Conservation (phyloP, 2,113 vertebrate genomes). For the Rattus rattus region DNA sequence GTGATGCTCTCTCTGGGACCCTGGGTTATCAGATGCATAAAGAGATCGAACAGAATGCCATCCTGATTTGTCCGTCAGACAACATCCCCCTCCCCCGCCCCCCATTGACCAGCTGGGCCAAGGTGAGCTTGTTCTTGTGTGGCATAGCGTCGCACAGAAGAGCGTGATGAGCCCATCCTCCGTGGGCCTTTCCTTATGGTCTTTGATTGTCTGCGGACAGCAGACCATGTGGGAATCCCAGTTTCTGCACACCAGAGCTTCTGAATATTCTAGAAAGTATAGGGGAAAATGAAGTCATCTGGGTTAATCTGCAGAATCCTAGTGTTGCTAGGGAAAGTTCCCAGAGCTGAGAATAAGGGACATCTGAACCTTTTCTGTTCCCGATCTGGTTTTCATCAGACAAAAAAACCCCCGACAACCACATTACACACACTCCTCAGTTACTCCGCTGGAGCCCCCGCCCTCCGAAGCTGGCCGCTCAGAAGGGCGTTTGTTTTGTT, state of each 20-base stretch:
- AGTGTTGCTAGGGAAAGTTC: not conserved
- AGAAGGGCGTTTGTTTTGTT: conserved; percentile 34
- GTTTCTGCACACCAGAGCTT: not conserved
- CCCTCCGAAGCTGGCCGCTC: not conserved
- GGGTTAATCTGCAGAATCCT: fast-evolving
- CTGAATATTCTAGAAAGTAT: conserved; percentile 1
- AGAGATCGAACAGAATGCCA: not conserved
- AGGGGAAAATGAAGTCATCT: not conserved
- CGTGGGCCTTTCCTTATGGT: not conserved
- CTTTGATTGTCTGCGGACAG: not conserved
- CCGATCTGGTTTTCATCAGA: not conserved
- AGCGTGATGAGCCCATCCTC: not conserved
- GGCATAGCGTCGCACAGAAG: not conserved
- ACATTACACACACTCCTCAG: not conserved
- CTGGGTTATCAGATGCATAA: not conserved
- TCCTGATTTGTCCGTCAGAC: conserved; percentile 16
- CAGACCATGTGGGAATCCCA: not conserved
- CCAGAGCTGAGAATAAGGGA: not conserved
- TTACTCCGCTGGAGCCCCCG: not conserved
- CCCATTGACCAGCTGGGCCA: not conserved
- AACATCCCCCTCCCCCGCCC: not conserved
- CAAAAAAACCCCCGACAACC: not conserved
- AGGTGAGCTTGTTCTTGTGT: not conserved
- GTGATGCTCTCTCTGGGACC: not conserved
- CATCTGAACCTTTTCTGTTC: not conserved